These are phyloP conservation scores for Cheumatopsyche charites DNA, from an alignment of 1,140 invertebrate species.

Conservation along the genomic window DNA sequence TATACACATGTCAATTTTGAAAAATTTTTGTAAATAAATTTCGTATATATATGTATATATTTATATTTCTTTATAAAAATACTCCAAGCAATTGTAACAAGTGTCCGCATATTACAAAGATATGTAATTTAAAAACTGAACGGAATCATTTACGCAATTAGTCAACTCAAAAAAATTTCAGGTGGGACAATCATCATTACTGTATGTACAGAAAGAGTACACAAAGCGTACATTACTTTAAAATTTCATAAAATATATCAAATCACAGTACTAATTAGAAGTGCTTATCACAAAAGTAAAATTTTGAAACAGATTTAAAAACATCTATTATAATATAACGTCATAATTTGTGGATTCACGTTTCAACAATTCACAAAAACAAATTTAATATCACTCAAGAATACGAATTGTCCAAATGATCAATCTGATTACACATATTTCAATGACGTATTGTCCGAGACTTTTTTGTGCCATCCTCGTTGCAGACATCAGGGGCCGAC, in stretches of 20 bases:
- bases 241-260: constrained; percentile 29
- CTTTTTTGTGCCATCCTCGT: constrained; percentile 52
- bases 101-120: too few species aligned
- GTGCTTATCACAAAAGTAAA: constrained; percentile 15
- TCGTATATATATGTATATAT: too few species aligned
- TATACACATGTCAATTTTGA: too few species aligned
- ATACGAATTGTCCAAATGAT: background rate
- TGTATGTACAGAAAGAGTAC: background rate
- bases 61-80: too few species aligned
- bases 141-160: background rate
- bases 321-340: too few species aligned
- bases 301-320: too few species aligned
- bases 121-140: background rate
- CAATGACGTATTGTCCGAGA: constrained; percentile 40
- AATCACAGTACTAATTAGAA: constrained; percentile 37
- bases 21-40: too few species aligned
- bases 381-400: constrained; percentile 13
- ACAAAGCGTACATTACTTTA: background rate
- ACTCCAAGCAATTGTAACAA: too few species aligned
- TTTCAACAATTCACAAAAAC: background rate
- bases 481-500: constrained; percentile 68
- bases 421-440: background rate
- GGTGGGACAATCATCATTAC: background rate
- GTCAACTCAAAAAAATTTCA: background rate
- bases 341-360: background rate